Evolutionary conservation across 2,888 invertebrate species (phyloP).

Genomic region (Himalopsyche anomala): DNA sequence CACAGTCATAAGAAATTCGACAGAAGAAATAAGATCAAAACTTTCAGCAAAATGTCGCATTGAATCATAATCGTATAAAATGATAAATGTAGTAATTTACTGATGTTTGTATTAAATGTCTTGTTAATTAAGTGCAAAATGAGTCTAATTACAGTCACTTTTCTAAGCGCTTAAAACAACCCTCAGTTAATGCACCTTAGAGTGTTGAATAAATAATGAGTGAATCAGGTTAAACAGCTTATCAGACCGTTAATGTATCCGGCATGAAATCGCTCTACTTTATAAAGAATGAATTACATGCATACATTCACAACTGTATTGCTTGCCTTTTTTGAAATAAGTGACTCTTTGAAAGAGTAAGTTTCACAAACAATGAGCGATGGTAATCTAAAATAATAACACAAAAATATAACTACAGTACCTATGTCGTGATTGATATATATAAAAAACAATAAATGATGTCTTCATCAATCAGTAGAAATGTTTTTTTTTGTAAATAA

Average conservation of each 20-base stretch:
- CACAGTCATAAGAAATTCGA: too few relatives aligned
- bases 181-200: not conserved
- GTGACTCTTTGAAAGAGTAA: not conserved
- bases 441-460: too few relatives aligned
- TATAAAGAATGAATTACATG: slow-evolving; percentile 10
- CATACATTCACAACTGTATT: not conserved
- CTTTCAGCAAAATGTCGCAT: too few relatives aligned
- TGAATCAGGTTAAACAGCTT: slow-evolving; percentile 24
- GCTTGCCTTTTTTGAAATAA: not conserved
- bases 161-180: not conserved
- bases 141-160: not conserved
- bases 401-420: too few relatives aligned
- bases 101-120: too few relatives aligned
- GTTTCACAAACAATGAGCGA: not conserved
- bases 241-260: slow-evolving; percentile 39
- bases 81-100: too few relatives aligned
- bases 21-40: too few relatives aligned
- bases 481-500: too few relatives aligned
- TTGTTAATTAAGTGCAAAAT: not conserved
- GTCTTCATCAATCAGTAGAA: too few relatives aligned
- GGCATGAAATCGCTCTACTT: not conserved
- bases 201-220: slow-evolving; percentile 12
- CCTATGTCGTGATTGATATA: too few relatives aligned
- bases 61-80: too few relatives aligned
- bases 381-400: too few relatives aligned